Evolutionary conservation across 2,113 vertebrate genomes (phyloP), one percentile per base, ranked within the genome.

Genomic region (Mastomys natalensis): DNA sequence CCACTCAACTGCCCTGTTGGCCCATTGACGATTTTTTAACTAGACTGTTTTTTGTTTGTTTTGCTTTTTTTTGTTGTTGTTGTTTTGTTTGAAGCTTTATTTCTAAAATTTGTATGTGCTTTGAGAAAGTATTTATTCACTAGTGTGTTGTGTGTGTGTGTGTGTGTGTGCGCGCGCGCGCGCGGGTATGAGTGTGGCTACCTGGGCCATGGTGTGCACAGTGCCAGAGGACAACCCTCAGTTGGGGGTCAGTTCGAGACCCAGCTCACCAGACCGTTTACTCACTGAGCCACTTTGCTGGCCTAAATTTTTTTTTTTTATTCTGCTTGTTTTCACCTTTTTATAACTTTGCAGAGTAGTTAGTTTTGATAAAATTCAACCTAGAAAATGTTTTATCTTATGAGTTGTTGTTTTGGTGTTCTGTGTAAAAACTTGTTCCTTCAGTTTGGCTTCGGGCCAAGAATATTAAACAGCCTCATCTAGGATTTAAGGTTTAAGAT

Each of bases 391-490:
- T 70, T 91, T 91, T 51, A 66, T 94, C 76, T 91, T 19, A 70
- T 9, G 40, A 58, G 60, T 94, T 78, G 9, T 94, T 87, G 62
- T 72, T 68, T 92, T 77, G 34, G 31, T 72, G 7, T 84, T 77
- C 22, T 77, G 60, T 88, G 24, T 96, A 58, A 84, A 93, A 88
- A 87, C 58, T 66, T 12, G 21, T 88, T 94, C 8, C 74, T 48
- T 93, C 48, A 40, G 5, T 97, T 97, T 94, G 40, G 16, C 64
- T 90, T 93, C 87, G 73, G 45, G 73, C 22, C 84, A 55, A 72
- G 16, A 53, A 62, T 45, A 55, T 93, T 60, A 87, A 84, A 87
- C 31, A 87, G 55, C 12, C 24, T 89, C 21, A n/a, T 91, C 40
- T 82, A 78, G n/a, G 40, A 92, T 86, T 93, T 96, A 37, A 92